Base-by-base conservation (phyloP, 2,113 vertebrate genomes). In the Limnothrissa miodon region DNA sequence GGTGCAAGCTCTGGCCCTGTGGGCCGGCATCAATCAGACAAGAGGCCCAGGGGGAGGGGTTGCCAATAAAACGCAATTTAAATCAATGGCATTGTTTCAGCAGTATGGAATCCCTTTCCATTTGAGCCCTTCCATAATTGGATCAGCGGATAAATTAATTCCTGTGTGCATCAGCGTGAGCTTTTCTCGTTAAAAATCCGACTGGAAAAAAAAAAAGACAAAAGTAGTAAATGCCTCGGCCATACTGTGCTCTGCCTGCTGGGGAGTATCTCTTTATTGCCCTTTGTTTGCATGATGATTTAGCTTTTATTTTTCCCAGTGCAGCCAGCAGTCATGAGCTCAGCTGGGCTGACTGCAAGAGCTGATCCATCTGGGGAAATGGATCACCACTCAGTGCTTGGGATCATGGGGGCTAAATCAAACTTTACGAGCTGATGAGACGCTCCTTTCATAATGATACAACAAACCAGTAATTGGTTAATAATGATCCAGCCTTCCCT, bases 31-130 rank as follows among this genome's bases (percentile, higher is more conserved):
- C 86, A 85, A 90, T 92, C 90, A 91, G 78, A 86, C 36, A 29
- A 62, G 79, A 0, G 78, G 87, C 86, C 23, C 53, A 83, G 79
- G 83, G 45, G 51, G 44, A 42, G 84, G 78, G 82, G 83, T 10
- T 89, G 92, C 88, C 92, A 90, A 92, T 94, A 91, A 90, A 91
- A 85, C 86, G 39, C 85, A 83, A 2, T 2, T 83, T 90, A 85
- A 89, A 92, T 92, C 90, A 92, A 82, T 86, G 85, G 59, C n/a
- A 62, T 62, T n/a, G 10, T 29, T 29, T 62, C 59, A 10, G 59
- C 59, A 11, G 29, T 62, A 29, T n/a, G 2, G n/a, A 62, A 62
- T 62, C n/a, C 59, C n/a, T 62, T 62, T 62, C 59, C 23, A 62
- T 62, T 29, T 29, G n/a, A 62, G 59, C n/a, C 59, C 59, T 62